Base-by-base conservation (phyloP, 1,140 invertebrate species). In the Atta texana region DNA sequence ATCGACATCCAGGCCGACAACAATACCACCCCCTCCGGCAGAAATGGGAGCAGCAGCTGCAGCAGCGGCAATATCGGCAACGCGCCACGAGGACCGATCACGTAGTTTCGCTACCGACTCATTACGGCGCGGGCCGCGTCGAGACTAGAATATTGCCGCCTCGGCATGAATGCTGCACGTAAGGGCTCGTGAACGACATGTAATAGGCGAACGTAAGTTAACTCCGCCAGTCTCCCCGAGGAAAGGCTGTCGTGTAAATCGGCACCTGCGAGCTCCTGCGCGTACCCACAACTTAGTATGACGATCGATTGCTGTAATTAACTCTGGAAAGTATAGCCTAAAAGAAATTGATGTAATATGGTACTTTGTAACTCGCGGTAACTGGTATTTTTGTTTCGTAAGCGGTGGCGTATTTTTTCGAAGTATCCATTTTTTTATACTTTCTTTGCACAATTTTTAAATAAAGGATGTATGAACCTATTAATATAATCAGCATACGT, bases 131-230 rank as follows among this genome's bases (percentile, higher is more conserved):
- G 72, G 92, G 89, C 64, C 90, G 92, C 61, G 89, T 92, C 44
- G 92, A 94, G 89, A 93, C 90, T 57, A 92, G 89, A 77, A 93
- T 93, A 91, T 84, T 93, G 53, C 91, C 92, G 28, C 89, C 91
- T 14, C 87, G 90, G 63, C 93, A 88, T 87, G 92, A 89, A 91
- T 93, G 93, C 80, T 94, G 93, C 81, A 72, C 87, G 87, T 94
- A 92, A 89, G 63, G 71, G 55, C 49, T 28, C 51, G 39, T 39
- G 28, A 77, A 64, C 74, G 80, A 87, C 77, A 14, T 64, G 89
- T 78, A 84, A 84, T 84, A 84, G 86, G 77, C 88, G 85, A 89
- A 74, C 89, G 85, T 89, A 89, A 87, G 77, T 86, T 69, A 86
- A 87, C 76, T 61, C 39, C 55, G 53, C 49, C 51, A 24, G 66